Conservation (phyloP, 1,140 invertebrate genomes). For the Aplysia californica region DNA sequence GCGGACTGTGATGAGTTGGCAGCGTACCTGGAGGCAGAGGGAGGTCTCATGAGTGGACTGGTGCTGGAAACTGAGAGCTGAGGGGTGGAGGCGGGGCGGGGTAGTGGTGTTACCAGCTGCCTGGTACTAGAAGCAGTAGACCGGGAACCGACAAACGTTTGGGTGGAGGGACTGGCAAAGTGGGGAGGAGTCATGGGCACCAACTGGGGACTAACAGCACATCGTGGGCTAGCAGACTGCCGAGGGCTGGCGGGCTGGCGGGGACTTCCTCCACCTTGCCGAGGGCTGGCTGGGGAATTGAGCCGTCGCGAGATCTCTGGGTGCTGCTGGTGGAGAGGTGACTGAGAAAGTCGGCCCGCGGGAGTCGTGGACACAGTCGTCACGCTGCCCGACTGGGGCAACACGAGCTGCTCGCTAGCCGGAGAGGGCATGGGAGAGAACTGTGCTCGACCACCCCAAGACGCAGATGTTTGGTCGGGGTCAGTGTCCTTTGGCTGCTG, state of each 20-base stretch:
- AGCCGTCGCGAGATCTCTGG: conserved; percentile 15
- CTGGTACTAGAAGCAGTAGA: neutral
- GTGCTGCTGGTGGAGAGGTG: conserved; percentile 11
- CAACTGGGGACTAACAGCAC: too few relatives aligned
- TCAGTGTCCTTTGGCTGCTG: too few relatives aligned
- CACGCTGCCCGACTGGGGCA: too few relatives aligned
- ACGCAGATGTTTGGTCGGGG: too few relatives aligned
- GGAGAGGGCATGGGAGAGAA: too few relatives aligned
- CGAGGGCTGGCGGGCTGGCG: conserved; percentile 14
- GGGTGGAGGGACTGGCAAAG: neutral
- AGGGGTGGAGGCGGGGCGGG: neutral
- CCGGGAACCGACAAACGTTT: neutral
- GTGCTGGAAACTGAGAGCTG: neutral
- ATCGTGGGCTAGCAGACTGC: neutral
- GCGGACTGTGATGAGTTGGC: neutral
- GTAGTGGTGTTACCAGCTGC: too few relatives aligned
- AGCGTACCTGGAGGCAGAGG: neutral
- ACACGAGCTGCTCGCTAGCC: too few relatives aligned
- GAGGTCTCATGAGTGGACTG: too few relatives aligned
- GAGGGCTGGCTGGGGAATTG: conserved; percentile 16
- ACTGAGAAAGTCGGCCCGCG: neutral
- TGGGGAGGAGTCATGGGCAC: neutral
- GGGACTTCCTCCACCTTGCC: conserved; percentile 1
- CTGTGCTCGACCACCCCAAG: too few relatives aligned
- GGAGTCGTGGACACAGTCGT: too few relatives aligned